Conservation (phyloP, 2,113 vertebrate species). For the Elgaria multicarinata region DNA sequence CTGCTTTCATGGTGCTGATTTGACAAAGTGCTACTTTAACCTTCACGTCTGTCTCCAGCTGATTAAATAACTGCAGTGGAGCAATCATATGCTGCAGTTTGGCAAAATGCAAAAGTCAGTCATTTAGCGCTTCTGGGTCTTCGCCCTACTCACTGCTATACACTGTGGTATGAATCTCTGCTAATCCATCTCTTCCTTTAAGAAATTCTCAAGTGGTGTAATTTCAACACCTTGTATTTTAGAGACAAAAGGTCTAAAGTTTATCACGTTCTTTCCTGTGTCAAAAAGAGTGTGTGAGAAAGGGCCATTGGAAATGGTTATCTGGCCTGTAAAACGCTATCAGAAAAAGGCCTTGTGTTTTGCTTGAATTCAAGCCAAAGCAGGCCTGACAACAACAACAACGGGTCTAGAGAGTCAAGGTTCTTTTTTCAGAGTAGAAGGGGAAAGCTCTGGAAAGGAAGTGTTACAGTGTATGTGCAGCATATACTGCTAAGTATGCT, state of each 20-base stretch:
- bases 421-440: neutral
- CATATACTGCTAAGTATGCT: slow-evolving; percentile 43
- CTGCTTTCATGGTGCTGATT: neutral
- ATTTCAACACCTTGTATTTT: slow-evolving; percentile 6
- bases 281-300: slow-evolving; percentile 52
- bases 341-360: slow-evolving; percentile 46
- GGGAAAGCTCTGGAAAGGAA: slow-evolving; percentile 11
- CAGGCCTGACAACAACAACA: slow-evolving; percentile 57
- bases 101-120: slow-evolving; percentile 30
- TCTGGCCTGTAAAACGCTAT: slow-evolving; percentile 52
- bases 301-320: slow-evolving; percentile 53
- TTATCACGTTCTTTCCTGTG: slow-evolving; percentile 40
- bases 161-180: slow-evolving; percentile 51
- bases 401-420: slow-evolving; percentile 24
- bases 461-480: neutral
- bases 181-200: slow-evolving; percentile 31
- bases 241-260: neutral
- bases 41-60: slow-evolving; percentile 46
- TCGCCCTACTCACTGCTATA: neutral
- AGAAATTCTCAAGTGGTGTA: neutral
- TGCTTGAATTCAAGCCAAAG: slow-evolving; percentile 65
- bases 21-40: slow-evolving; percentile 17
- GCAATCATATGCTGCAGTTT: neutral
- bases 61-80: neutral
- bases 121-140: neutral